Percentiles rank a stretch among this genome's conserved stretches.
phyloP scores from a whole-genome alignment of 2,797 vertebrate species.

The Microctenopoma stevenorrisi region DNA sequence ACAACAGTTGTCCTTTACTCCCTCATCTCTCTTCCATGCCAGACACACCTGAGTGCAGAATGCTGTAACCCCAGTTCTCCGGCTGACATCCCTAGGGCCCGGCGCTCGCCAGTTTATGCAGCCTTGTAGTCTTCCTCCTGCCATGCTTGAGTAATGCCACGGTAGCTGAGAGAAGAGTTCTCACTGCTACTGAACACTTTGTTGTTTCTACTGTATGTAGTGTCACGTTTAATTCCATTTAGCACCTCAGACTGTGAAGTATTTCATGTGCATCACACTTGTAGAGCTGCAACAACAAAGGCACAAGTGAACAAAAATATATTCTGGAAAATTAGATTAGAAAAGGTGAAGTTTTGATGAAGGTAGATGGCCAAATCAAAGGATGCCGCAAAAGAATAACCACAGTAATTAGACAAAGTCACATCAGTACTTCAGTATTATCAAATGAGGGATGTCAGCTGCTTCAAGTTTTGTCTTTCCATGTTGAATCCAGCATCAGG shows the following conservation, averaged over 20 bases:
- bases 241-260: conserved; percentile 5
- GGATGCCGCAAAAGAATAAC: background rate
- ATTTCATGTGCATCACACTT: conserved; percentile 13
- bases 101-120: conserved; percentile 16
- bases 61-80: conserved; percentile 38
- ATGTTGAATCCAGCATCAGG: background rate
- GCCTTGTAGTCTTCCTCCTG: conserved; percentile 45
- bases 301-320: background rate
- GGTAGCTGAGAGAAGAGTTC: conserved; percentile 14
- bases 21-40: conserved; percentile 58
- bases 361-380: background rate
- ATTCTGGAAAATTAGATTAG: background rate
- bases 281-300: background rate
- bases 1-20: conserved; percentile 43
- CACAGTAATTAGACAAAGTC: background rate
- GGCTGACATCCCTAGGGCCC: conserved; percentile 44
- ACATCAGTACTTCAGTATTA: background rate
- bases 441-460: background rate
- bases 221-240: conserved; percentile 32
- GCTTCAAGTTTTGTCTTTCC: background rate
- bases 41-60: conserved; percentile 35
- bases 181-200: conserved; percentile 16
- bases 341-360: background rate
- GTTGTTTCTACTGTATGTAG: conserved; percentile 13
- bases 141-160: conserved; percentile 51